Conservation (phyloP, 2,888 invertebrate species). For the Minunthozetes semirufus region DNA sequence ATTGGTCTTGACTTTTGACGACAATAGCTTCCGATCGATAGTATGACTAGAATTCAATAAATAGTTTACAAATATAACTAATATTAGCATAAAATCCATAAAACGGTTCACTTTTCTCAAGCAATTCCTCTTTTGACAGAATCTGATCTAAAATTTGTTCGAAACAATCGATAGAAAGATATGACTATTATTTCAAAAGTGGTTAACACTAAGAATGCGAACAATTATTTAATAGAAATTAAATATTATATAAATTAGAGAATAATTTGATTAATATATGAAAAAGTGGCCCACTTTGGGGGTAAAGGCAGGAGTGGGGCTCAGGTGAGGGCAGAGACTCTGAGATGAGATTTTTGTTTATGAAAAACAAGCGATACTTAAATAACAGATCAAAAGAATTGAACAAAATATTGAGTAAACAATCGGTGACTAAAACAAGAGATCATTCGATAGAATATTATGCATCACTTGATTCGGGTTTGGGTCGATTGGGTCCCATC, state of each 20-base stretch:
- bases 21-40: slow-evolving; percentile 1
- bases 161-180: not conserved
- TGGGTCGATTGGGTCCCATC: slow-evolving; percentile 9
- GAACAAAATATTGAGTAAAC: not conserved
- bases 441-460: not conserved
- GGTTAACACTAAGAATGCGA: no score
- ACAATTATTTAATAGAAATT: no score
- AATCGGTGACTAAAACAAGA: not conserved
- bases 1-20: not conserved
- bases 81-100: not conserved
- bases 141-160: not conserved
- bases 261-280: no score
- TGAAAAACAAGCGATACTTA: no score
- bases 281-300: no score
- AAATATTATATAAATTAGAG: no score
- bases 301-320: no score
- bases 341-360: no score
- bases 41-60: slow-evolving; percentile 18
- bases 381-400: not conserved
- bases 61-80: slow-evolving; percentile 13
- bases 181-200: not conserved
- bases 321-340: no score
- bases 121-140: not conserved
- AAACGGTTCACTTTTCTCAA: not conserved
- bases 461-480: not conserved